phyloP scores from a whole-genome alignment of 1,140 invertebrate genomes.

The Ceratina australensis region DNA sequence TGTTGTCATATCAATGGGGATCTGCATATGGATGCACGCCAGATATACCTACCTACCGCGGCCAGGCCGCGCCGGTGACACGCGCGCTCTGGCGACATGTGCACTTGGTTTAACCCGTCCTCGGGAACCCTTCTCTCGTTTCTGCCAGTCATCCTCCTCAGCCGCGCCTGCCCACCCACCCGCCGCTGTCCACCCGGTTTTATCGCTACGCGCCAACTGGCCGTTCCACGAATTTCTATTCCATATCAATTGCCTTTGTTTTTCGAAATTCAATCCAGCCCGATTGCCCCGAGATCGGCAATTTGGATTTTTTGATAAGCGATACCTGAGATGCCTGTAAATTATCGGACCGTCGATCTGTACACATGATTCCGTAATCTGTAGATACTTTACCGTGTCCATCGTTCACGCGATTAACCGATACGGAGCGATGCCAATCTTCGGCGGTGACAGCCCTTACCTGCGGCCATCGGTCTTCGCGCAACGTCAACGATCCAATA shows the following conservation, averaged over 20 bases:
- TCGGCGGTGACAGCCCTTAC: neutral
- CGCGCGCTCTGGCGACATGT: conserved; percentile 73
- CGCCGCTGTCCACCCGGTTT: neutral
- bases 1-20: conserved; percentile 79
- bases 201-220: conserved; percentile 7
- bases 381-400: neutral
- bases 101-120: conserved; percentile 60
- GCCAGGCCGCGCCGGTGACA: conserved; percentile 64
- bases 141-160: conserved; percentile 35
- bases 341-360: neutral
- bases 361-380: neutral
- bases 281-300: too few relatives aligned
- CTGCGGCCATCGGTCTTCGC: conserved; percentile 1
- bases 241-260: too few relatives aligned
- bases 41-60: conserved; percentile 62
- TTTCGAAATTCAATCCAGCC: neutral
- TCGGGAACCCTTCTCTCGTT: conserved; percentile 26
- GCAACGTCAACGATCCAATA: neutral
- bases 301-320: too few relatives aligned
- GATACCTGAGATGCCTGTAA: too few relatives aligned
- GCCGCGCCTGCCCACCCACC: neutral
- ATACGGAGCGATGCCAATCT: neutral
- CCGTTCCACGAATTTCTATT: too few relatives aligned
- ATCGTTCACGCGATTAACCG: neutral
- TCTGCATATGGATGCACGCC: conserved; percentile 79